phyloP scores from a whole-genome alignment of 2,797 vertebrate genomes.

The Schizothorax lantsangensis region DNA sequence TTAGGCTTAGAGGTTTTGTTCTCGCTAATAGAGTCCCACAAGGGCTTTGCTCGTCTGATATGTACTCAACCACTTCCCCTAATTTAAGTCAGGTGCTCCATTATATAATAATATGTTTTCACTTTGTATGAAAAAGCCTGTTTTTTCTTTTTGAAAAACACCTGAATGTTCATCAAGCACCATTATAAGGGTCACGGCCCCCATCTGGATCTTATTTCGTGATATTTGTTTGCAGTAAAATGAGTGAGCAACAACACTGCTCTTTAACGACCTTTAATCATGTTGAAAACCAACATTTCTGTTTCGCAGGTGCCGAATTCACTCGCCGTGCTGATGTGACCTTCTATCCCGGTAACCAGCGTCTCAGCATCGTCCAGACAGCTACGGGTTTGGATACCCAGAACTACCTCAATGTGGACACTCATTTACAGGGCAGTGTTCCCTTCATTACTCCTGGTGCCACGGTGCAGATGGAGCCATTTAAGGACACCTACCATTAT shows the following conservation, averaged over 20 bases:
- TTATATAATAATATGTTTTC: slow-evolving; percentile 39
- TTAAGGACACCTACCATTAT: slow-evolving; percentile 89
- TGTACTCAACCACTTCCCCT: slow-evolving; percentile 53
- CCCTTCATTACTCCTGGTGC: slow-evolving; percentile 83
- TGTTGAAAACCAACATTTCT: not conserved
- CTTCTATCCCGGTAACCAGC: slow-evolving; percentile 89
- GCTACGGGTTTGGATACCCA: slow-evolving; percentile 86
- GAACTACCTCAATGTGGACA: slow-evolving; percentile 87
- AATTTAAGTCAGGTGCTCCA: slow-evolving; percentile 74
- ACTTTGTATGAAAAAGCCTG: slow-evolving; percentile 9
- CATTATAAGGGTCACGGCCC: slow-evolving; percentile 40
- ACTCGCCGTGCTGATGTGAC: slow-evolving; percentile 82
- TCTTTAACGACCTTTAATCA: slow-evolving; percentile 10
- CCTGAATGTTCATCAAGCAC: slow-evolving; percentile 42
- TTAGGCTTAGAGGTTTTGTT: slow-evolving; percentile 38
- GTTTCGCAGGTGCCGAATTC: slow-evolving; percentile 86
- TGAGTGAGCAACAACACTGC: not conserved
- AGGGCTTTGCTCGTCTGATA: slow-evolving; percentile 63
- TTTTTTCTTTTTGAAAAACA: slow-evolving; percentile 26
- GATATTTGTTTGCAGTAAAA: slow-evolving; percentile 24
- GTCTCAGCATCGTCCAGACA: slow-evolving; percentile 82
- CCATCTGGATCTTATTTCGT: slow-evolving; percentile 52
- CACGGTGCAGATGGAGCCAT: slow-evolving; percentile 84
- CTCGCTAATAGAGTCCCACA: slow-evolving; percentile 59
- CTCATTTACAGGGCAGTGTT: slow-evolving; percentile 82